Conservation (phyloP, 2,888 invertebrate genomes). For the Myopa testacea region DNA sequence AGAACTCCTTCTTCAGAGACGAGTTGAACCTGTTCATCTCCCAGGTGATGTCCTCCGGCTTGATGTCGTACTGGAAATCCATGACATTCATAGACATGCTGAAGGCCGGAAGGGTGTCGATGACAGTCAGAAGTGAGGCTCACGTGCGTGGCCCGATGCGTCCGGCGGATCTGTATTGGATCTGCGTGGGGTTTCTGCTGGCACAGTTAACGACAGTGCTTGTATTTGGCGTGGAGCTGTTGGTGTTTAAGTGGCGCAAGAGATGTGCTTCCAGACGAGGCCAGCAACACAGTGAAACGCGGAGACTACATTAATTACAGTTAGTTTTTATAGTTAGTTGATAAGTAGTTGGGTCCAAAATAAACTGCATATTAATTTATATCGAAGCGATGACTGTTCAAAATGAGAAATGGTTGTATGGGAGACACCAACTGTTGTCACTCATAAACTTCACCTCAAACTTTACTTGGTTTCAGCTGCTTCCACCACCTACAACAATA, state of each 20-base stretch:
- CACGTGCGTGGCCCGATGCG: constrained; percentile 21
- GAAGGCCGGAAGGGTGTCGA: constrained; percentile 35
- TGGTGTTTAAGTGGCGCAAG: constrained; percentile 27
- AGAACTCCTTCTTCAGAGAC: constrained; percentile 41
- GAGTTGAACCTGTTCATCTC: constrained; percentile 43
- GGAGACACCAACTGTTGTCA: no score
- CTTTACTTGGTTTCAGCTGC: no score
- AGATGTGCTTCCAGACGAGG: neutral
- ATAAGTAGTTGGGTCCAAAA: no score
- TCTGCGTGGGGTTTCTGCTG: constrained; percentile 40
- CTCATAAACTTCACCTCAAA: no score
- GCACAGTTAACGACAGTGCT: constrained; percentile 6
- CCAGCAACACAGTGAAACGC: neutral
- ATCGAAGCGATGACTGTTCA: no score
- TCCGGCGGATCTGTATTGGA: constrained; percentile 42
- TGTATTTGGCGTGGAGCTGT: constrained; percentile 4
- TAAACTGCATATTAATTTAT: no score
- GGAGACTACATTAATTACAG: neutral
- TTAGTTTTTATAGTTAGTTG: no score
- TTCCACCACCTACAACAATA: no score
- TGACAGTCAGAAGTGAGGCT: constrained; percentile 38
- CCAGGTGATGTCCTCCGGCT: constrained; percentile 42
- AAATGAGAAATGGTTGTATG: no score
- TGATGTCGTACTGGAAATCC: constrained; percentile 42
- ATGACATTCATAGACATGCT: constrained; percentile 44